Evolutionary conservation across 2,797 vertebrate species (phyloP).

Genomic region (Poeciliopsis turneri): DNA sequence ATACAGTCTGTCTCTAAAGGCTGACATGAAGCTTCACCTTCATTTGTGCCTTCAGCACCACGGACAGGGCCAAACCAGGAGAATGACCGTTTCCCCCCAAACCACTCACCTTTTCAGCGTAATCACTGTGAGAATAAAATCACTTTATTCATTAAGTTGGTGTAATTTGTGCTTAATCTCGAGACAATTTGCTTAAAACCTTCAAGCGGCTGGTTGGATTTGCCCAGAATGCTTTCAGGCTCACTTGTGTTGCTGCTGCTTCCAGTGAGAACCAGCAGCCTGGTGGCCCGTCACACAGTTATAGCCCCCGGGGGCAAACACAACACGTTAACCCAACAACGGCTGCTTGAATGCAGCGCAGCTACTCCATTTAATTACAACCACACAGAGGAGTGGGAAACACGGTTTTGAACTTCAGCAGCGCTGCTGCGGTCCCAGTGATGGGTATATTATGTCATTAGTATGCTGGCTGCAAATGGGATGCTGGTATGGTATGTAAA

Average conservation of each 20-base stretch:
- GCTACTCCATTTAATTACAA: slow-evolving; percentile 57
- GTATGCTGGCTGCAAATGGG: slow-evolving; percentile 37
- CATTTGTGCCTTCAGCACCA: slow-evolving; percentile 57
- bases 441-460: slow-evolving; percentile 57
- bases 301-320: slow-evolving; percentile 5
- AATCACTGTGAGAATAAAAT: background rate
- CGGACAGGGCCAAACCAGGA: slow-evolving; percentile 18
- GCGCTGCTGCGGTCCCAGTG: slow-evolving; percentile 43
- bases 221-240: background rate
- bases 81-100: background rate
- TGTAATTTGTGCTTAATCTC: slow-evolving; percentile 4
- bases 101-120: background rate
- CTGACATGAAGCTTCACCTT: slow-evolving; percentile 50
- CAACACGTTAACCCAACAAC: slow-evolving; percentile 26
- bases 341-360: slow-evolving; percentile 30
- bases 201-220: slow-evolving; percentile 17
- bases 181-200: slow-evolving; percentile 9
- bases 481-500: slow-evolving; percentile 26
- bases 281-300: slow-evolving; percentile 8
- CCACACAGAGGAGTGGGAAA: slow-evolving; percentile 28
- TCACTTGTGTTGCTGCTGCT: slow-evolving; percentile 23
- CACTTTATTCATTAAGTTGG: slow-evolving; percentile 6
- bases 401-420: slow-evolving; percentile 35
- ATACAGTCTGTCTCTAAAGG: slow-evolving; percentile 31
- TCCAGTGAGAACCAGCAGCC: slow-evolving; percentile 17